These are phyloP conservation scores for Pelusios castaneus DNA, from an alignment of 2,113 vertebrate genomes.

Conservation along the genomic window DNA sequence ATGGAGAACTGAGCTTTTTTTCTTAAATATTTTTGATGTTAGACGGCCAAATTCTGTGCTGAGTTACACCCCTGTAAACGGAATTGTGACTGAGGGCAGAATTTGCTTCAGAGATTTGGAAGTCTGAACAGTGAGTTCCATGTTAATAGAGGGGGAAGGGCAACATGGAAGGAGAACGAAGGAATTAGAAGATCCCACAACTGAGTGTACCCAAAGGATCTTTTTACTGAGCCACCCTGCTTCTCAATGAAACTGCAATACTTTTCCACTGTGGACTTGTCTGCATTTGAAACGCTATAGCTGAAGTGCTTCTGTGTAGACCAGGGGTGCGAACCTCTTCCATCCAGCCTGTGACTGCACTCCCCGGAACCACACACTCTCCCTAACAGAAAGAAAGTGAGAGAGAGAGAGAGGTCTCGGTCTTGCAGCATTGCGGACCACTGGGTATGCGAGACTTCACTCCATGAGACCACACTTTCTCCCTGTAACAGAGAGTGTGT, in stretches of 20 bases:
- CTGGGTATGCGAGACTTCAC: too few relatives aligned
- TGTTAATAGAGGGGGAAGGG: accelerated
- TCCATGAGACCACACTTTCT: too few relatives aligned
- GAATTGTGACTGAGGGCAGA: not conserved
- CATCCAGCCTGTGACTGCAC: too few relatives aligned
- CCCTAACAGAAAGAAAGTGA: too few relatives aligned
- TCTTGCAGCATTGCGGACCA: too few relatives aligned
- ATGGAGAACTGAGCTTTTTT: not conserved
- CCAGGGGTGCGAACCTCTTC: too few relatives aligned
- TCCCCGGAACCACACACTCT: too few relatives aligned
- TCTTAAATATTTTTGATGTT: slow-evolving; percentile 30
- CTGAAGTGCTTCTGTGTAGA: not conserved
- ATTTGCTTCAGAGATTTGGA: not conserved
- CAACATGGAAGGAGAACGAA: not conserved
- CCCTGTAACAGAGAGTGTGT: too few relatives aligned
- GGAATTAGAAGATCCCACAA: not conserved
- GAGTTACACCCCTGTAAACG: not conserved
- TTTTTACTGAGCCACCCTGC: not conserved
- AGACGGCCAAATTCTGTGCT: not conserved
- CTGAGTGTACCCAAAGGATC: not conserved
- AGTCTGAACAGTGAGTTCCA: accelerated
- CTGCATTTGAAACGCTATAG: not conserved
- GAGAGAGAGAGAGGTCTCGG: too few relatives aligned
- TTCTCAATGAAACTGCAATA: accelerated
- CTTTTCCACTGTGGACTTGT: not conserved